A percentile compares a stretch with the other conserved stretches of the same genome.
Conservation (phyloP, 2,888 invertebrate species). For the Pyrochroa serraticornis region DNA sequence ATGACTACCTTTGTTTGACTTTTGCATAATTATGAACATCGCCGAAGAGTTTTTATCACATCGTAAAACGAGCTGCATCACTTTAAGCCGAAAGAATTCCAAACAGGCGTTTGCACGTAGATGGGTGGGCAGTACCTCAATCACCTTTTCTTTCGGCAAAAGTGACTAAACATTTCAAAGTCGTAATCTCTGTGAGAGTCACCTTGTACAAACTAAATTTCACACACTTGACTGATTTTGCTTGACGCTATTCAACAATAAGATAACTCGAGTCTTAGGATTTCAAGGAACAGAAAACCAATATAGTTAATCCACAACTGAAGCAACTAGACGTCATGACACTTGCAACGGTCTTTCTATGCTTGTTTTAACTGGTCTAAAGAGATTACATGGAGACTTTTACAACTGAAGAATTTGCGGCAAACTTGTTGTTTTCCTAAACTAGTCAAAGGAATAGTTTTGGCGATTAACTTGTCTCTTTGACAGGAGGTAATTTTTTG, state of each 20-base stretch:
- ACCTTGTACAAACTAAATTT: conserved; percentile 6
- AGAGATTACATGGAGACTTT: conserved; percentile 10
- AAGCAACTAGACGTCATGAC: conserved; percentile 2
- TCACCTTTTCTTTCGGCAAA: no score
- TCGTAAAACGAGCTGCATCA: no score
- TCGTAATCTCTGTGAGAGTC: conserved; percentile 23
- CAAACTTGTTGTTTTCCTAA: conserved; percentile 3
- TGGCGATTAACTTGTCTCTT: background rate
- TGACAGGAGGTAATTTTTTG: conserved; percentile 8
- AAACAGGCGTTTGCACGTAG: conserved; percentile 20
- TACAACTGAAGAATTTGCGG: conserved; percentile 4
- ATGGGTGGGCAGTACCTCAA: background rate
- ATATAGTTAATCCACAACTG: conserved; percentile 21
- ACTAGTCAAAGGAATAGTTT: background rate
- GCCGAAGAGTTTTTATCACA: no score
- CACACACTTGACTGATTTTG: conserved; percentile 10
- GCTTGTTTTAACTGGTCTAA: conserved; percentile 19
- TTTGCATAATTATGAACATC: no score
- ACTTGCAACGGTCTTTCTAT: background rate
- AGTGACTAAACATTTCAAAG: background rate
- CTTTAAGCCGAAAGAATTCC: no score
- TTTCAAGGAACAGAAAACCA: conserved; percentile 21
- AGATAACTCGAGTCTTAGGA: background rate
- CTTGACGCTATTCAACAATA: conserved; percentile 15
- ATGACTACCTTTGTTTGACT: no score